Evolutionary conservation across 2,888 invertebrate species (phyloP).

Genomic region (Andrena flavipes): DNA sequence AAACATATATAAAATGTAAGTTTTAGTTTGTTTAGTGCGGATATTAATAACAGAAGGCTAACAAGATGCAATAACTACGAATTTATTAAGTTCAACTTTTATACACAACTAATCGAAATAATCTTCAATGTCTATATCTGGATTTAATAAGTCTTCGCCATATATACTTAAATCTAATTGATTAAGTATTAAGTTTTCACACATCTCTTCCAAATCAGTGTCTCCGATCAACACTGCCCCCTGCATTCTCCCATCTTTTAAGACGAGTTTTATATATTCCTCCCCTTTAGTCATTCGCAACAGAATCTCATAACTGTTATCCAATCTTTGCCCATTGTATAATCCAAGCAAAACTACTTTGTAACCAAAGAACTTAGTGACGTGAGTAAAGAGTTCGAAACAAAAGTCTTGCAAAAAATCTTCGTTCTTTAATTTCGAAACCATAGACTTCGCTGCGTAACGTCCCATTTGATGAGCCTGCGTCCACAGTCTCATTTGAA

Average conservation of each 20-base stretch:
- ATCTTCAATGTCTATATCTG: slow-evolving; percentile 98
- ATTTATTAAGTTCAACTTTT: slow-evolving; percentile 8
- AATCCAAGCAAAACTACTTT: slow-evolving; percentile 96
- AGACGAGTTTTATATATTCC: slow-evolving; percentile 95
- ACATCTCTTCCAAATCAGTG: slow-evolving; percentile 98
- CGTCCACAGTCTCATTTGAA: slow-evolving; percentile 98
- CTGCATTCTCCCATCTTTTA: slow-evolving; percentile 93
- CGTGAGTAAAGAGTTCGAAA: slow-evolving; percentile 99
- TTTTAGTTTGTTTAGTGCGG: background rate
- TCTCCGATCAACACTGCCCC: slow-evolving; percentile 98
- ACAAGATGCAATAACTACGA: background rate
- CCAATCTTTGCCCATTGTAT: slow-evolving; percentile 96
- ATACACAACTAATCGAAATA: slow-evolving; percentile 94
- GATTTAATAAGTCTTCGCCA: slow-evolving; percentile 97
- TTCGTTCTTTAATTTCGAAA: slow-evolving; percentile 87
- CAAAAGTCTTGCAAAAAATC: slow-evolving; percentile 95
- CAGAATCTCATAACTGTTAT: slow-evolving; percentile 92
- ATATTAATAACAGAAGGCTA: background rate
- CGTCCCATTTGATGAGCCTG: slow-evolving; percentile 99
- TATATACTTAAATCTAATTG: slow-evolving; percentile 94
- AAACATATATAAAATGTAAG: background rate
- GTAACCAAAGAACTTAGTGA: slow-evolving; percentile 96
- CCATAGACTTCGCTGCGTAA: slow-evolving; percentile 97
- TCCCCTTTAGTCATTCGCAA: slow-evolving; percentile 92
- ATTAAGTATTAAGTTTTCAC: slow-evolving; percentile 98